Conservation (phyloP, 2,113 vertebrate species). For the Pterocles orientalis region DNA sequence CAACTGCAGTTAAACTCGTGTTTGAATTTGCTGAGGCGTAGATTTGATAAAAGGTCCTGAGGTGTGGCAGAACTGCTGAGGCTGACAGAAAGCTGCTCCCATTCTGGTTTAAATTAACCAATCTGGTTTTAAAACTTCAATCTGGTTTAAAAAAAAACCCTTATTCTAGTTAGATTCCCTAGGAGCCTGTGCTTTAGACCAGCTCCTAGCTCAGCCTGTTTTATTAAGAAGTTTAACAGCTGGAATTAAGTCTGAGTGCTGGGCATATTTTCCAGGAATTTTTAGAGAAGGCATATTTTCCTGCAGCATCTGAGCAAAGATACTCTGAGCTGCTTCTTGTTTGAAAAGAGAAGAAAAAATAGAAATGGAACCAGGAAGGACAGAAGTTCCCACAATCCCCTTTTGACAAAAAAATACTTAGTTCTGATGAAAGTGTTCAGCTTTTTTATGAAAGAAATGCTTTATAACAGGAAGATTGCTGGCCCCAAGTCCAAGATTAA, state of each 20-base stretch:
- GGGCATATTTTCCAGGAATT: neutral
- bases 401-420: neutral
- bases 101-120: slow-evolving; percentile 5
- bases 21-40: slow-evolving; percentile 59
- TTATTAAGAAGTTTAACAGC: neutral
- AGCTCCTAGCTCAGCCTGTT: neutral
- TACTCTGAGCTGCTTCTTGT: neutral
- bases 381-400: neutral
- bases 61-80: slow-evolving; percentile 48
- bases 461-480: neutral
- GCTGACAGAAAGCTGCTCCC: neutral
- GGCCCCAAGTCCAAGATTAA: neutral
- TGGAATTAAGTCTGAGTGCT: rapidly evolving
- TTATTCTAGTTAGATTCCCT: neutral
- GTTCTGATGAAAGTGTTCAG: neutral
- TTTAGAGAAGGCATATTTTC: neutral
- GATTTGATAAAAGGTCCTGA: slow-evolving; percentile 51
- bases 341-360: neutral
- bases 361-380: neutral
- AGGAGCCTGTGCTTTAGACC: neutral
- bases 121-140: neutral
- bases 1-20: slow-evolving; percentile 49
- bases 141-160: neutral
- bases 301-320: rapidly evolving
- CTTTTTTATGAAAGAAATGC: neutral